phyloP scores from a whole-genome alignment of 2,888 invertebrate species.

The Euphydryas editha region DNA sequence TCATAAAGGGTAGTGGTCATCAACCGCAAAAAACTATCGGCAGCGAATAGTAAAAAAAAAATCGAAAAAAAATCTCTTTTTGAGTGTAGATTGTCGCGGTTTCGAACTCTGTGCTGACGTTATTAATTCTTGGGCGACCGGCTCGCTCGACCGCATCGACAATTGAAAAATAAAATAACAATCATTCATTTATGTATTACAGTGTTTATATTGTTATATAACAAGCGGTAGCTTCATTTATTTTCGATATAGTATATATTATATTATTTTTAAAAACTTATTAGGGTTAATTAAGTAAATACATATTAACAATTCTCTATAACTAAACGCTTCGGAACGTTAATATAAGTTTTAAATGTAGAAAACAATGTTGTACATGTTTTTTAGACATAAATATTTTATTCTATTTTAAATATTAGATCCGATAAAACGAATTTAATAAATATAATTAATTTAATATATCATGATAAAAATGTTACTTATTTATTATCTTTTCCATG shows the following conservation, averaged over 20 bases:
- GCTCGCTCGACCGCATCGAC: slow-evolving; percentile 67
- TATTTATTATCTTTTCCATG: too few species aligned
- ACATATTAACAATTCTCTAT: too few species aligned
- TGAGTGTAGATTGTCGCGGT: slow-evolving; percentile 80
- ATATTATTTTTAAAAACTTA: neutral
- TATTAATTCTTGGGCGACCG: slow-evolving; percentile 80
- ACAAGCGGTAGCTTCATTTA: slow-evolving; percentile 64
- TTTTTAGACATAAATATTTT: too few species aligned
- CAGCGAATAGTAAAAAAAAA: slow-evolving; percentile 70
- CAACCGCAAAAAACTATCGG: slow-evolving; percentile 80
- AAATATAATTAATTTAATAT: too few species aligned
- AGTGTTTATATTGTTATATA: slow-evolving; percentile 54
- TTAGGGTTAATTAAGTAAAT: too few species aligned
- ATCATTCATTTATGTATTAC: slow-evolving; percentile 75
- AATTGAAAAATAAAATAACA: slow-evolving; percentile 82
- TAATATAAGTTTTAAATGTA: too few species aligned
- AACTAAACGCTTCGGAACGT: too few species aligned
- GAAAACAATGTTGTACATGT: too few species aligned
- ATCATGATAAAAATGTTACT: too few species aligned
- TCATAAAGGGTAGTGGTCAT: slow-evolving; percentile 67
- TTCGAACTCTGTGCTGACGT: slow-evolving; percentile 59
- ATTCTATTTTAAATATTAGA: too few species aligned
- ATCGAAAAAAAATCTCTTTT: slow-evolving; percentile 66
- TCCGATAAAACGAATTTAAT: too few species aligned
- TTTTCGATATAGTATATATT: slow-evolving; percentile 7